Conservation (phyloP, 2,797 vertebrate genomes). For the Gambelia wislizenii region DNA sequence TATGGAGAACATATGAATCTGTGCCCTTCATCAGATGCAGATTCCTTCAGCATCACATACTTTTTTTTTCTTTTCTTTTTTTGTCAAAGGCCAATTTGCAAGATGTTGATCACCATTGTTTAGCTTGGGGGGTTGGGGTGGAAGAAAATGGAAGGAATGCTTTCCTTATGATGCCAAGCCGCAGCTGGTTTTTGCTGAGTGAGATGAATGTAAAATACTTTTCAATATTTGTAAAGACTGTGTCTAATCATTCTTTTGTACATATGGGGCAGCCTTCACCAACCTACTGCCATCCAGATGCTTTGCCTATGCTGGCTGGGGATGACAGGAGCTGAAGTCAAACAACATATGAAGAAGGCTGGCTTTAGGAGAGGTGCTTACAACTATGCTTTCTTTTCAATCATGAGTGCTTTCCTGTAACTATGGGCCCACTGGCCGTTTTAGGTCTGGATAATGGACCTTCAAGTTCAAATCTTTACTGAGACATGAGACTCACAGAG, state of each 20-base stretch:
- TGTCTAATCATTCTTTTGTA: background rate
- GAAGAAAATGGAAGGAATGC: conserved; percentile 22
- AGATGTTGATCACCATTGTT: background rate
- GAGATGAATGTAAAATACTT: conserved; percentile 6
- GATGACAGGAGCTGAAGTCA: background rate
- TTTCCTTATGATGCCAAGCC: background rate
- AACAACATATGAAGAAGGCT: background rate
- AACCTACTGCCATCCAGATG: background rate
- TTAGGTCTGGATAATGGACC: no score
- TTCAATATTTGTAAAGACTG: conserved; percentile 14
- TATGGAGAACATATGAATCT: background rate
- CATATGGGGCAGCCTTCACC: background rate
- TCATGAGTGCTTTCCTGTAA: background rate
- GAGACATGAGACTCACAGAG: no score
- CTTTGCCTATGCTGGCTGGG: background rate
- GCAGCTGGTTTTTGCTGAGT: conserved; percentile 1
- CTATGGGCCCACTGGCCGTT: background rate
- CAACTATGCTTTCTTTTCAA: conserved; percentile 52
- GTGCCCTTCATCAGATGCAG: background rate
- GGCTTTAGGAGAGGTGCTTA: background rate
- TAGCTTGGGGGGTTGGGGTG: conserved; percentile 36
- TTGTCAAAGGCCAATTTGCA: conserved; percentile 22
- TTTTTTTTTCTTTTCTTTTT: background rate
- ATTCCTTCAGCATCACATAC: background rate
- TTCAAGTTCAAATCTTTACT: no score